Conservation (phyloP, 1,140 invertebrate species). For the Heliconius congener region DNA sequence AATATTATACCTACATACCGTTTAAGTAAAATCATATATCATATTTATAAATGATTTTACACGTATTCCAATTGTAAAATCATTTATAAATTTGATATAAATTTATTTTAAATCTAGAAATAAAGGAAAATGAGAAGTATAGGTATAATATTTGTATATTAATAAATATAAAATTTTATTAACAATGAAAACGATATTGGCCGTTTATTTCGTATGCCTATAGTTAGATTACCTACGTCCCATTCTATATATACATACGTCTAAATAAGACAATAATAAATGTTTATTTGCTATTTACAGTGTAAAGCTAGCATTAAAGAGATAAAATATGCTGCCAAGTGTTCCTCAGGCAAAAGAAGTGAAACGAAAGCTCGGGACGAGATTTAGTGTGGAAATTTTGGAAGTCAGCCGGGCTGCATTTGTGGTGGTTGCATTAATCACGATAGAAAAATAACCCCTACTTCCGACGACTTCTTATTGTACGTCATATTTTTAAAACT, state of each 20-base stretch:
- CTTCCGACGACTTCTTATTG: slow-evolving; percentile 51
- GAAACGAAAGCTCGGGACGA: slow-evolving; percentile 60
- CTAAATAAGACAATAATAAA: slow-evolving; percentile 40
- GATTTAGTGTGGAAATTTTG: slow-evolving; percentile 79
- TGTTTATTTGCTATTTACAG: slow-evolving; percentile 57
- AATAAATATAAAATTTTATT: no score
- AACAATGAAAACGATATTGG: no score
- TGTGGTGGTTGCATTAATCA: slow-evolving; percentile 75
- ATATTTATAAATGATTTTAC: no score
- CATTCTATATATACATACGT: neutral
- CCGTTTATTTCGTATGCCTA: no score
- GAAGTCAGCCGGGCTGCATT: slow-evolving; percentile 74
- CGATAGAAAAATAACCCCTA: slow-evolving; percentile 65
- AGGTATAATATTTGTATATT: no score
- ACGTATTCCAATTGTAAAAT: no score
- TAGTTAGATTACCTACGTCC: no score
- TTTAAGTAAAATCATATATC: neutral
- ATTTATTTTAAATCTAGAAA: no score
- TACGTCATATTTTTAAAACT: slow-evolving; percentile 45
- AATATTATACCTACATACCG: neutral
- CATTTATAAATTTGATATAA: no score
- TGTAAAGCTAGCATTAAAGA: slow-evolving; percentile 70
- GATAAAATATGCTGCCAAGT: slow-evolving; percentile 79
- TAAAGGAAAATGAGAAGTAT: no score
- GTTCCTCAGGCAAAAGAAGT: slow-evolving; percentile 72